These are phyloP conservation scores for Gymnosoma rotundatum DNA, from an alignment of 2,888 invertebrate genomes.

Conservation along the genomic window DNA sequence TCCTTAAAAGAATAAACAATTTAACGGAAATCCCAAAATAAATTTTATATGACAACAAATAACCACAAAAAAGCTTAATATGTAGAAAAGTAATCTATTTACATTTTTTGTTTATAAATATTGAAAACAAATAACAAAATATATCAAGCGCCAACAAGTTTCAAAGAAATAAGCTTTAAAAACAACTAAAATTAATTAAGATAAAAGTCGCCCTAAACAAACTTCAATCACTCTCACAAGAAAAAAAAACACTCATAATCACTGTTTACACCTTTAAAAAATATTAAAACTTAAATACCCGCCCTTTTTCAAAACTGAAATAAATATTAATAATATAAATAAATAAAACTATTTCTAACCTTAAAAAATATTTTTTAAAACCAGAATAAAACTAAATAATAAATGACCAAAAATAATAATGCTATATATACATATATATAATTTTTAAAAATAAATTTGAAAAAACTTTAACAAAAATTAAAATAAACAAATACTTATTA, in stretches of 20 bases:
- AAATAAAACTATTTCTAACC: slow-evolving; percentile 57
- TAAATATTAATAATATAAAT: slow-evolving; percentile 29
- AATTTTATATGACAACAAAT: slow-evolving; percentile 46
- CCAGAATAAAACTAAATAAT: slow-evolving; percentile 26
- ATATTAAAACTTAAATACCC: slow-evolving; percentile 51
- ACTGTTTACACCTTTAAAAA: slow-evolving; percentile 28
- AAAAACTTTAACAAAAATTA: slow-evolving; percentile 38
- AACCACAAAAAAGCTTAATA: slow-evolving; percentile 36
- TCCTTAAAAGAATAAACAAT: background rate
- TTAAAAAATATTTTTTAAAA: slow-evolving; percentile 60
- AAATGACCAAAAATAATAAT: slow-evolving; percentile 57
- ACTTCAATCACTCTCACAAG: slow-evolving; percentile 41
- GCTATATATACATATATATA: slow-evolving; percentile 17
- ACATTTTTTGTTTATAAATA: slow-evolving; percentile 49
- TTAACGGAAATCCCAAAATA: slow-evolving; percentile 2
- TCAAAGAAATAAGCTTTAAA: slow-evolving; percentile 68
- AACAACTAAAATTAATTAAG: slow-evolving; percentile 30
- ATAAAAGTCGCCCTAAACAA: slow-evolving; percentile 31
- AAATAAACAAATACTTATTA: slow-evolving; percentile 49
- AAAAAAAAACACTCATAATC: slow-evolving; percentile 23
- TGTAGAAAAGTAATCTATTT: slow-evolving; percentile 13
- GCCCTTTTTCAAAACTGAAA: slow-evolving; percentile 65
- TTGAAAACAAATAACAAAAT: slow-evolving; percentile 41
- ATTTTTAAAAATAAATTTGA: slow-evolving; percentile 38
- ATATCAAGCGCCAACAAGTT: slow-evolving; percentile 67